Conservation (phyloP, 2,888 invertebrate species). For the Archips crataeganus region DNA sequence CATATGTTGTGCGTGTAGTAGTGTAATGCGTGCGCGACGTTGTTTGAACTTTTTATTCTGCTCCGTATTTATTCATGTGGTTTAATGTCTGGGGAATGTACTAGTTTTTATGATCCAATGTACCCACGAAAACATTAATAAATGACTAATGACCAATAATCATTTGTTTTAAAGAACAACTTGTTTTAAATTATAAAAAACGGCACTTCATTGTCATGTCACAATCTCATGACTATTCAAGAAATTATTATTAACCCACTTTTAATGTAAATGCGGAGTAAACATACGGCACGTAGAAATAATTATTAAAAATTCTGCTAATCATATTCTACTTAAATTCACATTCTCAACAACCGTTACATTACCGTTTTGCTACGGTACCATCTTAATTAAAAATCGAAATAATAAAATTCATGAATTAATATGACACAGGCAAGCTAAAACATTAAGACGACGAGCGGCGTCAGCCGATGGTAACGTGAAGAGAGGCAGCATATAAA, state of each 20-base stretch:
- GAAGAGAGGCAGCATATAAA: too few species aligned
- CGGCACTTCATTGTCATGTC: background rate
- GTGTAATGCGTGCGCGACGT: too few species aligned
- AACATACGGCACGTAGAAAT: background rate
- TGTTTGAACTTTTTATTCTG: too few species aligned
- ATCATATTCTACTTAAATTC: background rate
- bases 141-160: background rate
- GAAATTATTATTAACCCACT: background rate
- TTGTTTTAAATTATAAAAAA: background rate
- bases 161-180: background rate
- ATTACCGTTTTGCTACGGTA: slow-evolving; percentile 1
- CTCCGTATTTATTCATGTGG: too few species aligned
- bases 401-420: slow-evolving; percentile 5
- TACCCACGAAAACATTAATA: too few species aligned
- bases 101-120: too few species aligned
- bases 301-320: background rate
- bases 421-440: background rate
- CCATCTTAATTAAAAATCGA: background rate
- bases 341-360: background rate
- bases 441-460: background rate
- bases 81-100: too few species aligned
- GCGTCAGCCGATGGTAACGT: too few species aligned
- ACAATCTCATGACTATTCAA: background rate
- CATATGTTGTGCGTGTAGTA: too few species aligned
- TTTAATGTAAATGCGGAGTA: background rate